phyloP scores from a whole-genome alignment of 2,797 vertebrate species.

The Acanthurus lineatus region DNA sequence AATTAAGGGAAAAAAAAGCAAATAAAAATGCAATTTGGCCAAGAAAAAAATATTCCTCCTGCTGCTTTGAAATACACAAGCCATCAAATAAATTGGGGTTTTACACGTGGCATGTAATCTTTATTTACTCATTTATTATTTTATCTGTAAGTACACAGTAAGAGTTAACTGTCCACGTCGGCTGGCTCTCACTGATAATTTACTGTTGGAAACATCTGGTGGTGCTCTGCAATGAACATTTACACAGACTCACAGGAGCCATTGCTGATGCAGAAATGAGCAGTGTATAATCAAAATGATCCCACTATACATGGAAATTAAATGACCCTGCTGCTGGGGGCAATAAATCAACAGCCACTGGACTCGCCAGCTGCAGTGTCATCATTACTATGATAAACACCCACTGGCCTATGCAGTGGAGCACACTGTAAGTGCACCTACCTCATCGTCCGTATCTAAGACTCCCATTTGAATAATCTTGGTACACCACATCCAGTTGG shows the following conservation, averaged over 20 bases:
- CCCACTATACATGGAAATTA: constrained; percentile 80
- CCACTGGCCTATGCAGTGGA: constrained; percentile 50
- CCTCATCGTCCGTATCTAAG: constrained; percentile 38
- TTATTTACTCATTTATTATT: constrained; percentile 62
- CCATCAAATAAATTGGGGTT: constrained; percentile 43
- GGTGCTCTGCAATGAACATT: constrained; percentile 72
- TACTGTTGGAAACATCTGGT: constrained; percentile 80
- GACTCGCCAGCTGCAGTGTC: constrained; percentile 77
- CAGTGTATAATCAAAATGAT: constrained; percentile 79
- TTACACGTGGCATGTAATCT: constrained; percentile 38
- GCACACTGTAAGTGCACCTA: constrained; percentile 46
- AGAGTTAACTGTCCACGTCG: constrained; percentile 63
- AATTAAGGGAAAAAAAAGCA: not conserved
- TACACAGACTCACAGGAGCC: constrained; percentile 75
- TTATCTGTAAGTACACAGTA: constrained; percentile 46
- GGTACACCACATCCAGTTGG: constrained; percentile 42
- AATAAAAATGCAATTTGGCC: constrained; percentile 6
- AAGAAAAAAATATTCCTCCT: constrained; percentile 17
- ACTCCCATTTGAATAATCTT: constrained; percentile 61
- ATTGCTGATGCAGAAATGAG: constrained; percentile 77
- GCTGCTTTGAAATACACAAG: constrained; percentile 47
- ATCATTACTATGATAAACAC: constrained; percentile 77
- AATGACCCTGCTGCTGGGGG: constrained; percentile 76
- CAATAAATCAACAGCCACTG: constrained; percentile 79
- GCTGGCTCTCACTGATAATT: constrained; percentile 70